These are phyloP conservation scores for Cisticola juncidis DNA, from an alignment of 2,113 vertebrate species.

Conservation along the genomic window DNA sequence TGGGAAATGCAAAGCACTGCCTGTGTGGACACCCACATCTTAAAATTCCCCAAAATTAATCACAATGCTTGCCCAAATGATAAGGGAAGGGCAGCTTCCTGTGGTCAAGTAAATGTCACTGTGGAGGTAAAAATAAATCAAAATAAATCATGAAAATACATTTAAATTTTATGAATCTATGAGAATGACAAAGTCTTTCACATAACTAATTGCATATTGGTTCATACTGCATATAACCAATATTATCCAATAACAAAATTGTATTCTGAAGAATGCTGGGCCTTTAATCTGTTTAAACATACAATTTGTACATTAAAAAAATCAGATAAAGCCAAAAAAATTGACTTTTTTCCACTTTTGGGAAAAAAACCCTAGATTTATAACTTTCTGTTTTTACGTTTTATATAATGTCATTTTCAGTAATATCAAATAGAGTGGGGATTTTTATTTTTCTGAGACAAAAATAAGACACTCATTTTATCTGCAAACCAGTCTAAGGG, in stretches of 20 bases:
- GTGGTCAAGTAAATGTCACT: background rate
- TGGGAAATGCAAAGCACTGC: background rate
- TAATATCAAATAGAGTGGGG: background rate
- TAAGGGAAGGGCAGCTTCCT: background rate
- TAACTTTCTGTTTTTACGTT: background rate
- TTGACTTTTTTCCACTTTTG: background rate
- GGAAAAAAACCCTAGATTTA: background rate
- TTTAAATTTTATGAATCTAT: background rate
- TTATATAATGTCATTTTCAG: background rate
- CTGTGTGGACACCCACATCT: rapidly evolving
- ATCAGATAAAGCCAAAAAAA: background rate
- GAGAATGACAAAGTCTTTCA: background rate
- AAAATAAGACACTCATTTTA: background rate
- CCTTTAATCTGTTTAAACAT: background rate
- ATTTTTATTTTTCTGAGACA: background rate
- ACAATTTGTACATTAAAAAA: background rate
- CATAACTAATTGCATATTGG: background rate
- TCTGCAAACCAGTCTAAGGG: background rate
- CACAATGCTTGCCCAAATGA: background rate
- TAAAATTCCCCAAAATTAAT: background rate
- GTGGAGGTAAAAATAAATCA: background rate
- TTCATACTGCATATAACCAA: background rate
- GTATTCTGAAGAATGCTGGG: background rate
- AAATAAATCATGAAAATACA: background rate
- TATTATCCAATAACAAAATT: background rate